Percentiles rank a stretch among this genome's conserved stretches.
These are phyloP conservation scores for Nemopilema nomurai DNA, from an alignment of 30 jellyfish, hydroid and myxozoan species.

Conservation along the genomic window DNA sequence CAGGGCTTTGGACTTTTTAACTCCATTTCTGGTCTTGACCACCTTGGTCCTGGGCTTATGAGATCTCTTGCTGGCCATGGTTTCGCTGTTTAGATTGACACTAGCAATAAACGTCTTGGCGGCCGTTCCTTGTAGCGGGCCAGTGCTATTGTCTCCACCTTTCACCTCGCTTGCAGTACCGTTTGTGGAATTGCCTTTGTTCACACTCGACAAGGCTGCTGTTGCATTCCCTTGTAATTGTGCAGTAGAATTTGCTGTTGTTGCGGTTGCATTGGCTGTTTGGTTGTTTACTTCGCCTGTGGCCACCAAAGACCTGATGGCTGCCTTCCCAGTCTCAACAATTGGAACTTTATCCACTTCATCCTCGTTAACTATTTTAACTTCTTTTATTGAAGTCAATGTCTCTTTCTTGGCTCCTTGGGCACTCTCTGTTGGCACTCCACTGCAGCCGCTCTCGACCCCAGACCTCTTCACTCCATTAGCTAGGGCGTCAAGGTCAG, in stretches of 20 bases:
- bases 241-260: not conserved
- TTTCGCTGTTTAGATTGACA: not conserved
- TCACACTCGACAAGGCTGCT: not conserved
- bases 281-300: slow-evolving; percentile 10
- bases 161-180: not conserved
- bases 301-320: slow-evolving; percentile 40
- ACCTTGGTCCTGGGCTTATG: slow-evolving; percentile 7
- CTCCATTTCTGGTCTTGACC: slow-evolving; percentile 7
- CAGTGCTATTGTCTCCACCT: not conserved
- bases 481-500: slow-evolving; percentile 70
- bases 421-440: slow-evolving; percentile 9
- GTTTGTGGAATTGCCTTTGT: not conserved
- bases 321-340: slow-evolving; percentile 63
- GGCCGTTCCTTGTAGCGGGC: slow-evolving; percentile 40
- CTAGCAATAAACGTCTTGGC: slow-evolving; percentile 49
- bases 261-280: not conserved
- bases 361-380: slow-evolving; percentile 39
- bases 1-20: slow-evolving; percentile 22
- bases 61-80: slow-evolving; percentile 13
- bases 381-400: slow-evolving; percentile 16
- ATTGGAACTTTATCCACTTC: slow-evolving; percentile 40
- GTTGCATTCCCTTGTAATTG: slow-evolving; percentile 8
- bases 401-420: slow-evolving; percentile 20
- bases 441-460: slow-evolving; percentile 51
- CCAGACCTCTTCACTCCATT: slow-evolving; percentile 68